A percentile compares a stretch with the other conserved stretches of the same genome.
These are phyloP conservation scores for Mus pahari DNA, from an alignment of 2,113 vertebrate species.

Conservation along the genomic window DNA sequence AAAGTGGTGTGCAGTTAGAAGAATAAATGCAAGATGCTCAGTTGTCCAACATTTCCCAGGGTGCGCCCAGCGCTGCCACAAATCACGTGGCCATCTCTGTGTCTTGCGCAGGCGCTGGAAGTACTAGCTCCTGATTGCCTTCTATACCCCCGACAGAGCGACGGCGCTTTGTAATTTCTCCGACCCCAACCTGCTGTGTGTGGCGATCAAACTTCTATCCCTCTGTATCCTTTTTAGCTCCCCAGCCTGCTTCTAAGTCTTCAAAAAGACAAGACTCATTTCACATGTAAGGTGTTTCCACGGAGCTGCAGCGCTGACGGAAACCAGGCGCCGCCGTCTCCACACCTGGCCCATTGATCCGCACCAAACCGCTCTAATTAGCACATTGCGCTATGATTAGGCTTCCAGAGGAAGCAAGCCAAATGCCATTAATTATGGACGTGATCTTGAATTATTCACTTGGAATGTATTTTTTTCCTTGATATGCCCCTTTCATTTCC, in stretches of 20 bases:
- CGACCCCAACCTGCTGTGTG: neutral
- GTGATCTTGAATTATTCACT: conserved; percentile 89
- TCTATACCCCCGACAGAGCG: neutral
- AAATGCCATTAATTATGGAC: conserved; percentile 89
- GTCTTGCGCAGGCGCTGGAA: neutral
- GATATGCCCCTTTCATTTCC: conserved; percentile 85
- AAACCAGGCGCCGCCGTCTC: conserved; percentile 66
- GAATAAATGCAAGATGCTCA: fast-evolving
- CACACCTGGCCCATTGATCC: conserved; percentile 85
- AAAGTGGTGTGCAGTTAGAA: fast-evolving
- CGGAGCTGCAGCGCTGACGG: neutral
- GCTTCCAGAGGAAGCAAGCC: conserved; percentile 84
- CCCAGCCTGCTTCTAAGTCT: neutral
- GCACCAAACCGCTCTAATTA: conserved; percentile 87
- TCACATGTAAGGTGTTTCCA: neutral
- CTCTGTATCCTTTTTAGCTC: neutral
- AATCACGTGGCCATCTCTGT: neutral
- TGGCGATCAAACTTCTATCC: neutral
- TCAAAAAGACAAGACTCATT: conserved; percentile 1
- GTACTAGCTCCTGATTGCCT: neutral
- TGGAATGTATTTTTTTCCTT: conserved; percentile 82
- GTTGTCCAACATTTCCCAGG: neutral
- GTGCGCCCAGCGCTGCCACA: fast-evolving
- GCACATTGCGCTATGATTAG: conserved; percentile 86
- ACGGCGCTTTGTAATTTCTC: neutral